Percentiles rank a stretch among this genome's conserved stretches.
Conservation (phyloP, 2,113 vertebrate genomes). For the Charina bottae region DNA sequence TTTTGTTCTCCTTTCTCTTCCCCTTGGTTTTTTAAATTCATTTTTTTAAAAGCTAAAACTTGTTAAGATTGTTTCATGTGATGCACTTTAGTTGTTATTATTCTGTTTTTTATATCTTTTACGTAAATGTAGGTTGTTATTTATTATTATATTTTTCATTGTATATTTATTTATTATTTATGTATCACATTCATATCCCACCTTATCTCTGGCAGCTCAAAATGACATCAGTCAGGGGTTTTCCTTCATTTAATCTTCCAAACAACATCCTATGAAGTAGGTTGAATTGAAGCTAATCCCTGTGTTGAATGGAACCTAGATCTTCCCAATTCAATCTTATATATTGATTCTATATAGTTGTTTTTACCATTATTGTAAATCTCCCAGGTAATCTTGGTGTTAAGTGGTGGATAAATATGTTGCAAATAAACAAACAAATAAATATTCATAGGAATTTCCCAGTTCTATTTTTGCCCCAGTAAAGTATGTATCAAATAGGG, state of each 20-base stretch:
- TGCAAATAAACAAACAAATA: background rate
- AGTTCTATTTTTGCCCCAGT: background rate
- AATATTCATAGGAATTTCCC: background rate
- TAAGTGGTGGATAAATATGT: background rate
- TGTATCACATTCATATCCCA: background rate
- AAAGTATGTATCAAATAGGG: background rate
- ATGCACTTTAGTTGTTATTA: background rate
- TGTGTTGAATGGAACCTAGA: background rate
- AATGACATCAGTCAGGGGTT: background rate
- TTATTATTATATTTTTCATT: background rate
- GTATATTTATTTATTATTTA: background rate
- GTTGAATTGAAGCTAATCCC: background rate
- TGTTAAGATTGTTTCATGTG: background rate
- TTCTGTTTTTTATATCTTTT: background rate
- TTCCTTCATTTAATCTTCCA: background rate
- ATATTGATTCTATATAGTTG: background rate
- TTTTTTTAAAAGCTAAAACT: background rate
- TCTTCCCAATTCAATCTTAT: background rate
- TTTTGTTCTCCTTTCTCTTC: background rate
- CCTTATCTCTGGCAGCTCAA: background rate
- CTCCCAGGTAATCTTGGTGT: background rate
- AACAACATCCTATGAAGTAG: background rate
- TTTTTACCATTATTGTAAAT: background rate
- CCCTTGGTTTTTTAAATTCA: background rate
- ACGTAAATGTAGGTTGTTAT: background rate